Conservation (phyloP, 2,797 vertebrate species). For the Falco rusticolus region DNA sequence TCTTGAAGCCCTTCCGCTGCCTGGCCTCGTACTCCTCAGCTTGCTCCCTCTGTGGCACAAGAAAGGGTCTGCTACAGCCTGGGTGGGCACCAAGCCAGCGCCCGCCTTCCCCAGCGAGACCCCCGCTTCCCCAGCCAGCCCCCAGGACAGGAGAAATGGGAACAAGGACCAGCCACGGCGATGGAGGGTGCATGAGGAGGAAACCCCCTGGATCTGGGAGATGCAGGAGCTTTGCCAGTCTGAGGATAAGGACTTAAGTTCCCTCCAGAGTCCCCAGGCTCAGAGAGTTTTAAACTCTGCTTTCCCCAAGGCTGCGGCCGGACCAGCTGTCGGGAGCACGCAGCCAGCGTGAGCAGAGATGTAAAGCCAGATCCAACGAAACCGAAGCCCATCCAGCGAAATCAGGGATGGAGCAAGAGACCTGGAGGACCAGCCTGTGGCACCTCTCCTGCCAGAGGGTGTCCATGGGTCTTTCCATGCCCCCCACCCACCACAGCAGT, state of each 20-base stretch:
- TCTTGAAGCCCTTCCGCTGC: conserved; percentile 75
- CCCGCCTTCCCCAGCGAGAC: background rate
- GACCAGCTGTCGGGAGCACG: conserved; percentile 78
- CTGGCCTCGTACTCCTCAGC: conserved; percentile 68
- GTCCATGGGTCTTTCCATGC: accelerated
- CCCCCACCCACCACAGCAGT: too few species aligned
- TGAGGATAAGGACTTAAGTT: background rate
- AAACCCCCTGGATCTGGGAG: background rate
- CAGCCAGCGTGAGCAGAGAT: conserved; percentile 76
- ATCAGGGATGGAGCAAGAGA: background rate
- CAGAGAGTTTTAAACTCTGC: background rate
- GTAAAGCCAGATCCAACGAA: conserved; percentile 77
- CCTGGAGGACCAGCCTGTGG: background rate
- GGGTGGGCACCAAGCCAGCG: accelerated
- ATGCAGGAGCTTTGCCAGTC: accelerated
- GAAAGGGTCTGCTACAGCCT: background rate
- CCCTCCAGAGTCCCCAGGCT: background rate
- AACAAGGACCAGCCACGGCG: accelerated
- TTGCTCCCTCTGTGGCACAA: conserved; percentile 73
- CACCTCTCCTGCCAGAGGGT: background rate
- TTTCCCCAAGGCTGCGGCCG: conserved; percentile 72
- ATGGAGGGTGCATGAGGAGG: background rate
- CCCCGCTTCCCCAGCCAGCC: background rate
- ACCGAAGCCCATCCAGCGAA: conserved; percentile 71
- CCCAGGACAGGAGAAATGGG: background rate